phyloP scores from a whole-genome alignment of 2,113 vertebrate species.

The Sula dactylatra region DNA sequence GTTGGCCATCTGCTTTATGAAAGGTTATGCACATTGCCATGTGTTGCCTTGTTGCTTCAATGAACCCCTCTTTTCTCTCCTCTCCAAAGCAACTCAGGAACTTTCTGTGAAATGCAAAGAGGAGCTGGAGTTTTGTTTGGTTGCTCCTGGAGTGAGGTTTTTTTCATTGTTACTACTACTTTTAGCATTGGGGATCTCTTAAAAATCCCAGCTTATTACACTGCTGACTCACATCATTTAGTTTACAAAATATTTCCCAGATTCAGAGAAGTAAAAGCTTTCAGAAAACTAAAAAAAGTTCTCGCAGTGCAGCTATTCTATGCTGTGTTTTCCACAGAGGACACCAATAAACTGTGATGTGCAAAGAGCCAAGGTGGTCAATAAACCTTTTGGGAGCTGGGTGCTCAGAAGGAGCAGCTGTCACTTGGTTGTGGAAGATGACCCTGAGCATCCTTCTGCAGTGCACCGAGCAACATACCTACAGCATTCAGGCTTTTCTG shows the following conservation, averaged over 20 bases:
- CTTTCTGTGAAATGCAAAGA: neutral
- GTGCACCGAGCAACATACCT: fast-evolving
- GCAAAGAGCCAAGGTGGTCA: neutral
- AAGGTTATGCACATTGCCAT: neutral
- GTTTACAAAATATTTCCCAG: neutral
- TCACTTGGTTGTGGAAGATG: neutral
- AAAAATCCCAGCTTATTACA: neutral
- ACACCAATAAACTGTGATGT: neutral
- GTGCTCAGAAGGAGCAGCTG: neutral
- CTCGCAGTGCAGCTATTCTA: neutral
- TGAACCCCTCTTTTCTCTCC: neutral
- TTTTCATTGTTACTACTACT: neutral
- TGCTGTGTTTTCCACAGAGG: neutral
- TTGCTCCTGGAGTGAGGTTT: neutral
- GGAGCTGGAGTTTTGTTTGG: neutral
- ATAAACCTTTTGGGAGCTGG: neutral
- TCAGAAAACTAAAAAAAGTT: neutral
- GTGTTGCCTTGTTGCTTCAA: neutral
- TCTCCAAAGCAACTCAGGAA: neutral
- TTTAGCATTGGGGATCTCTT: neutral
- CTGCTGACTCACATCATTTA: neutral
- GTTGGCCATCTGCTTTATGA: neutral
- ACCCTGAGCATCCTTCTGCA: neutral
- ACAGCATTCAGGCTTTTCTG: neutral
- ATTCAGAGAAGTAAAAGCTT: neutral